Evolutionary conservation across 92 coral and sea anemone genomes (phyloP), one percentile per base, ranked within the genome.

Genomic region (Phenganax stokvisi): DNA sequence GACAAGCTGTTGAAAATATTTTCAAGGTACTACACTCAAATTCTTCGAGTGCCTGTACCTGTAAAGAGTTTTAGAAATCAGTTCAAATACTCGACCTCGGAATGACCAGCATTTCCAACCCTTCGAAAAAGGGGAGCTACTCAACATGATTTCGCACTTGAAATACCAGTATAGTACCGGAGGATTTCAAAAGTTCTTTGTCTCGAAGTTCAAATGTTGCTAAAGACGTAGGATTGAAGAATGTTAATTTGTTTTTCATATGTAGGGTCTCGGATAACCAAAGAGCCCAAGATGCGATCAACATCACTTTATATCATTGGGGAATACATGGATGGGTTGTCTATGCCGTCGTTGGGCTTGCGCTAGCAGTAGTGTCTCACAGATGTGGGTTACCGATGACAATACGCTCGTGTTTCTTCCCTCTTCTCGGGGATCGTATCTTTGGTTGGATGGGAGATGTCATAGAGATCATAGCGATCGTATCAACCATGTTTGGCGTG

Each of bases 231-330:
- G 47, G 47, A 37, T 37, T 37, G 47, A 37, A 37, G 47, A 37
- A 37, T 1, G 3, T 37, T 37, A 2, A 37, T 37, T 37, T 37
- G 47, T 61, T 28, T 61, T 61, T 15, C 16, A 9, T 28, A 30
- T 71, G 27, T 64, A 86, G 89, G 54, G 77, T 76, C 54, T 70
- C 86, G 61, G 89, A 86, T 80, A 86, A 86, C 59, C 89, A 86
- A 77, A 81, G 68, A 29, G 82, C 89, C 54, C 89, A 86, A 62
- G 89, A 86, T 56, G 86, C 89, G 30, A 77, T 81, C 25, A 81
- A 81, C 57, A 10, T 81, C 67, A 81, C 79, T 15, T 71, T 71
- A 51, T 81, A 70, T 71, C 85, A 81, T 56, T 81, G 85, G 85
- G 85, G 85, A 56, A 44, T 81, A 28, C 85, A 81, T 60, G 85